Evolutionary conservation across 2,888 invertebrate species (phyloP).

Genomic region (Dioctria linearis): DNA sequence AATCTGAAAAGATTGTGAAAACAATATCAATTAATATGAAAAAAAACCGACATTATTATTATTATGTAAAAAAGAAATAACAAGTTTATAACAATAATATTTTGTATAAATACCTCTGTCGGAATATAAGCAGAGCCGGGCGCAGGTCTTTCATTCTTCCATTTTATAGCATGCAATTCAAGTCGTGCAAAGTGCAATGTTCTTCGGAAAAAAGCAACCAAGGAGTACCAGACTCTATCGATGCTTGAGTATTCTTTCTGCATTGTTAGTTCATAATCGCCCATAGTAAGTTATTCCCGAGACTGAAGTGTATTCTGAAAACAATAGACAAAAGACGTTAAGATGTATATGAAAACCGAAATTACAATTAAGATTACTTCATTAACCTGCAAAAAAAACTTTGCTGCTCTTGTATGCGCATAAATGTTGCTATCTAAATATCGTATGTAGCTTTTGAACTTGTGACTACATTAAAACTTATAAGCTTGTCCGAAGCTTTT

Average conservation of each 20-base stretch:
- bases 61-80: not conserved
- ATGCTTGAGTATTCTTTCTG: constrained; percentile 44
- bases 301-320: not conserved
- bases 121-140: constrained; percentile 88
- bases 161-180: constrained; percentile 74
- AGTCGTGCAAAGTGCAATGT: constrained; percentile 61
- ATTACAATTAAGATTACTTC: no score
- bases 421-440: no score
- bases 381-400: no score
- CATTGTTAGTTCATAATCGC: constrained; percentile 10
- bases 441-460: no score
- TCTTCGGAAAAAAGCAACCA: constrained; percentile 34
- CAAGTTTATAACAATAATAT: constrained; percentile 15
- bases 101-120: constrained; percentile 73
- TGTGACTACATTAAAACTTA: no score
- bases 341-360: no score
- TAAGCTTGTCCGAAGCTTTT: no score
- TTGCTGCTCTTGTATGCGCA: no score
- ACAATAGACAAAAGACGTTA: not conserved
- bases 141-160: constrained; percentile 85
- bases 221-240: constrained; percentile 25
- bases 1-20: constrained; percentile 71
- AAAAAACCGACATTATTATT: constrained; percentile 2
- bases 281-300: not conserved
- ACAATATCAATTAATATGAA: constrained; percentile 9